Evolutionary conservation across 2,888 invertebrate species (phyloP), one percentile per base, ranked within the genome.

Genomic region (Pandemis corylana): DNA sequence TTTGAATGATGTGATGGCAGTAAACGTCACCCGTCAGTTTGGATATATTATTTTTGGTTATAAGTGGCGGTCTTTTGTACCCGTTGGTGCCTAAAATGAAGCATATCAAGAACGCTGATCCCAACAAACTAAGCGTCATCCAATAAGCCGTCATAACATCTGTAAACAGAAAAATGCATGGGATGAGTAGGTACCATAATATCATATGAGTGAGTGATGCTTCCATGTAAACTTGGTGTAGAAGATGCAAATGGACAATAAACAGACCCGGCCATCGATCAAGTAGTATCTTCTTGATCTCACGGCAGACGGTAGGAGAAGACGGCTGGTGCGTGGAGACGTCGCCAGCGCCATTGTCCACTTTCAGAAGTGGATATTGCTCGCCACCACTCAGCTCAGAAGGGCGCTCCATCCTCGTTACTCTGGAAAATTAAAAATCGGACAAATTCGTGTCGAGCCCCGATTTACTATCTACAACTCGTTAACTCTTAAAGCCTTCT

Each of bases 91-190:
- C 89, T 64, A 93, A 75, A 7, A 87, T 85, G 76, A 90, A 93
- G 80, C 93, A 89, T 9, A 90, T 85, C 7, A 93, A 80, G 72
- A 90, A 88, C 2, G 90, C 89, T 80, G 93, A 89, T 46, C 89
- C 89, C 15, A 93, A 77, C 36, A 93, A 80, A 74, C 90, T 87
- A 7, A 90, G 78, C 2, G 92, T 89, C 89, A 93, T 90, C 93
- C 94, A 93, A 78, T 91, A 92, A 66, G 90, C 89, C 7, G 92
- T 91, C 66, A 92, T 77, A 44, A 89, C 85, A 82, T 94, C 94
- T 94, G 92, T 63, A 91, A 91, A 59, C 12, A 28, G 10, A 56
- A 10, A 59, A 28, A 59, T 28, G 10, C 56, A 20, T 20, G 20
- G 20, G 20, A 20, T 20, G 20, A 20, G 20, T 20, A 20, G 15